These are phyloP conservation scores for Tryphoninae sp. DNA, from an alignment of 2,888 invertebrate species.

Conservation along the genomic window DNA sequence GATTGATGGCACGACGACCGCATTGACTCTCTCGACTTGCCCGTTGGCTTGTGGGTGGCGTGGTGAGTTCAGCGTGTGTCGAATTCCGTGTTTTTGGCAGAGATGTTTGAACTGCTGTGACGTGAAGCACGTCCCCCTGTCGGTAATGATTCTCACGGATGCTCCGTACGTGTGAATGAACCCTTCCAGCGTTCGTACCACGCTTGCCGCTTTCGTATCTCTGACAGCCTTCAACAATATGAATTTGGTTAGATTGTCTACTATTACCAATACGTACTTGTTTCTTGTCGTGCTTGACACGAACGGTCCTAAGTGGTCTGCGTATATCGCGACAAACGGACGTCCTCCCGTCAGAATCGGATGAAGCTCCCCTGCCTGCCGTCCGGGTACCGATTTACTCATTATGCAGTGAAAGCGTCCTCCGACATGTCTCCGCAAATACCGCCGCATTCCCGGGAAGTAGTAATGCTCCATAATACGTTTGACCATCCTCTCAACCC, in stretches of 20 bases:
- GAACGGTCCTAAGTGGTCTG: conserved; percentile 64
- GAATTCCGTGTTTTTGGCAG: conserved; percentile 39
- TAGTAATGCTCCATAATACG: conserved; percentile 5
- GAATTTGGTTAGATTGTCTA: conserved; percentile 56
- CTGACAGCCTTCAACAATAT: not conserved
- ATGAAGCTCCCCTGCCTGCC: conserved; percentile 61
- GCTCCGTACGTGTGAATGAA: conserved; percentile 56
- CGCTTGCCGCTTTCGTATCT: conserved; percentile 1
- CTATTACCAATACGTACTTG: no score
- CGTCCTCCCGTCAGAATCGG: conserved; percentile 60
- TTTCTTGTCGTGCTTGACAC: conserved; percentile 35
- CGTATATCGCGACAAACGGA: conserved; percentile 58
- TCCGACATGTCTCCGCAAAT: conserved; percentile 23
- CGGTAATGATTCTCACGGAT: conserved; percentile 58
- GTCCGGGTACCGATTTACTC: conserved; percentile 34
- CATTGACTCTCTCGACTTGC: conserved; percentile 55
- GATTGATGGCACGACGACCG: no score
- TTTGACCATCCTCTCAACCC: not conserved
- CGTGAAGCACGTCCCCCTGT: conserved; percentile 60
- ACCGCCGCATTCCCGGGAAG: conserved; percentile 9
- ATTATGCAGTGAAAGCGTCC: conserved; percentile 61
- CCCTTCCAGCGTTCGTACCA: no score
- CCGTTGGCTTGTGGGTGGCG: conserved; percentile 63
- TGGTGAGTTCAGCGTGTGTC: conserved; percentile 56
- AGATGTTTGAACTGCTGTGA: conserved; percentile 21